These are phyloP conservation scores for Byasa hedistus DNA, from an alignment of 2,888 invertebrate genomes.

Conservation along the genomic window DNA sequence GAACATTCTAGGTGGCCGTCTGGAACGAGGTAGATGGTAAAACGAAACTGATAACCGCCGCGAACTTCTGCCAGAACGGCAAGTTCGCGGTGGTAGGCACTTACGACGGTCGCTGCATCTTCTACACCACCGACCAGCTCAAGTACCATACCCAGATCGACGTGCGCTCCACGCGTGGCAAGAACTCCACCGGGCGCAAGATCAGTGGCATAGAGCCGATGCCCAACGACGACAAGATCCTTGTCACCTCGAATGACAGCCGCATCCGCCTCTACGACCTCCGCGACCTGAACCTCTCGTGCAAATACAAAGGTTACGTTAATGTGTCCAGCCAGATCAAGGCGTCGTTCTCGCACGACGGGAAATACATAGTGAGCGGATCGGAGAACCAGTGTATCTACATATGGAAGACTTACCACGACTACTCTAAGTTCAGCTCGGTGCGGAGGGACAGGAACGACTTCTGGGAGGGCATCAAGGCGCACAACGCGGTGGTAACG, in stretches of 20 bases:
- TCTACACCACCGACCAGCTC: constrained; percentile 98
- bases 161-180: constrained; percentile 96
- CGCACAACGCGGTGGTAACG: constrained; percentile 97
- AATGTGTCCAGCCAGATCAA: constrained; percentile 98
- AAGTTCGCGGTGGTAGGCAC: constrained; percentile 99
- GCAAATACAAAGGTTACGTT: constrained; percentile 95
- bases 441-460: constrained; percentile 95
- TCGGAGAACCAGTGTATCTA: constrained; percentile 99
- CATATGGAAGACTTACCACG: constrained; percentile 98
- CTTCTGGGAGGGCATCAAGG: constrained; percentile 95
- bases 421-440: constrained; percentile 96
- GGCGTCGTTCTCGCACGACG: constrained; percentile 98
- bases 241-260: constrained; percentile 99
- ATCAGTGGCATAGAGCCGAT: constrained; percentile 98
- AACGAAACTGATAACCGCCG: constrained; percentile 96
- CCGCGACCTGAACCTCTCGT: constrained; percentile 94
- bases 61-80: constrained; percentile 98
- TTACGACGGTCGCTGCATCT: constrained; percentile 98
- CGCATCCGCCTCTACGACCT: constrained; percentile 97
- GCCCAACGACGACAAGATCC: constrained; percentile 96
- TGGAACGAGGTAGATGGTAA: constrained; percentile 99
- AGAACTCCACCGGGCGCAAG: constrained; percentile 96
- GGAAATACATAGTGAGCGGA: constrained; percentile 97
- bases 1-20: constrained; percentile 86
- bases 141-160: constrained; percentile 99